These are phyloP conservation scores for Falcunculus frontatus DNA, from an alignment of 2,113 vertebrate species.

Conservation along the genomic window DNA sequence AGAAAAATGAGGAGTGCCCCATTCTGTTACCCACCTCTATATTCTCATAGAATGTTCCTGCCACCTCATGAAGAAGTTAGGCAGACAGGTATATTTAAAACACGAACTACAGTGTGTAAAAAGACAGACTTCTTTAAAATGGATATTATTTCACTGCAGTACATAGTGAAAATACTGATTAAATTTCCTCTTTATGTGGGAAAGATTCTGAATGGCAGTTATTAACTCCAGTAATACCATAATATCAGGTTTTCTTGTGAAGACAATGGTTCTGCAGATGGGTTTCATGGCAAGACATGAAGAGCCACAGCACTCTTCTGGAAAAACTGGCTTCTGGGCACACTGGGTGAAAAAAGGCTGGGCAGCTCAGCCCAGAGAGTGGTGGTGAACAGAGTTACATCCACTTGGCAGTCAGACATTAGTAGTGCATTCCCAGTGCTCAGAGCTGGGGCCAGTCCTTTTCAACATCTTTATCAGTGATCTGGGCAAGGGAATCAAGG, in stretches of 20 bases:
- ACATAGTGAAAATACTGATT: not conserved
- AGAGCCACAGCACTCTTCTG: not conserved
- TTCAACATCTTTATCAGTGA: not conserved
- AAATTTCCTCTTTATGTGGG: not conserved
- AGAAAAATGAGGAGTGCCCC: not conserved
- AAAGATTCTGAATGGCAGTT: not conserved
- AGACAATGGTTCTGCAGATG: not conserved
- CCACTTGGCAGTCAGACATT: fast-evolving
- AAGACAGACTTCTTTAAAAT: not conserved
- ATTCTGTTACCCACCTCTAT: not conserved
- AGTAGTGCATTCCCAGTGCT: not conserved
- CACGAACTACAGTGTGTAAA: not conserved
- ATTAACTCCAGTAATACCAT: not conserved
- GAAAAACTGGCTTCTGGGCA: not conserved
- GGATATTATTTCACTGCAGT: not conserved
- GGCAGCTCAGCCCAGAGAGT: fast-evolving
- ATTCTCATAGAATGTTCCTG: not conserved
- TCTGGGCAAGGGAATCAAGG: fast-evolving
- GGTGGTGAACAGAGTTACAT: not conserved
- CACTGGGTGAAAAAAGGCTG: not conserved
- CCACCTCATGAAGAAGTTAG: not conserved
- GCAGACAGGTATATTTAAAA: not conserved
- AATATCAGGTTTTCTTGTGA: not conserved
- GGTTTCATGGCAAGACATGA: not conserved
- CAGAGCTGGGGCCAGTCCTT: too few species aligned